phyloP scores from a whole-genome alignment of 2,888 invertebrate genomes.

The Lasiommata megera region DNA sequence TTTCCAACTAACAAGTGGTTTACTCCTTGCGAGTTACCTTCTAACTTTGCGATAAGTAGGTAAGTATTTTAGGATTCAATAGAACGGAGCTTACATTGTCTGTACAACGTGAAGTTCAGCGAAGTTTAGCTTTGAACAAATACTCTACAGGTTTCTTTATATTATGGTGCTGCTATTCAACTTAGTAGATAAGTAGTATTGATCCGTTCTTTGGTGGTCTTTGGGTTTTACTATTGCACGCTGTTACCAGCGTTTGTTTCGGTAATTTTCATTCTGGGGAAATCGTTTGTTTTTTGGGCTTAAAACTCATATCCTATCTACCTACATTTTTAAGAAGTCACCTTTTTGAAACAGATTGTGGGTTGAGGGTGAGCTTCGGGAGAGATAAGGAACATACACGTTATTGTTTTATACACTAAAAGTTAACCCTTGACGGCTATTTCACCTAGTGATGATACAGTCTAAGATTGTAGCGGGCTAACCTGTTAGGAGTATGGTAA shows the following conservation, averaged over 20 bases:
- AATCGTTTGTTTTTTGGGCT: too few species aligned
- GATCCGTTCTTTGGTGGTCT: not conserved
- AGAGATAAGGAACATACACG: too few species aligned
- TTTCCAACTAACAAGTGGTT: not conserved
- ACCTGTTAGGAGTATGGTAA: too few species aligned
- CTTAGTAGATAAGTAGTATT: not conserved
- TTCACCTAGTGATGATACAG: too few species aligned
- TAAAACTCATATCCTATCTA: too few species aligned
- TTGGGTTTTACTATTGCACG: not conserved
- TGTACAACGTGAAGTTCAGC: not conserved
- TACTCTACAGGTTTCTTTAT: constrained; percentile 4
- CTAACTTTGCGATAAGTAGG: not conserved
- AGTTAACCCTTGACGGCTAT: too few species aligned
- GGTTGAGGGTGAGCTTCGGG: too few species aligned
- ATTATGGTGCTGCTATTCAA: not conserved
- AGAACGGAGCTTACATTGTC: constrained; percentile 2
- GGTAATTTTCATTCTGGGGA: not conserved
- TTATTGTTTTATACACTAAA: too few species aligned
- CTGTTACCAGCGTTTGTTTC: not conserved
- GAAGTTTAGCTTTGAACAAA: not conserved
- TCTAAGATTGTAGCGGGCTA: too few species aligned
- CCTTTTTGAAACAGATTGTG: too few species aligned
- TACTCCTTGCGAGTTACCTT: not conserved
- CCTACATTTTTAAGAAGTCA: too few species aligned
- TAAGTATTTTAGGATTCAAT: constrained; percentile 1